Conservation (phyloP, 1,140 invertebrate genomes). For the Cotesia chilonis region DNA sequence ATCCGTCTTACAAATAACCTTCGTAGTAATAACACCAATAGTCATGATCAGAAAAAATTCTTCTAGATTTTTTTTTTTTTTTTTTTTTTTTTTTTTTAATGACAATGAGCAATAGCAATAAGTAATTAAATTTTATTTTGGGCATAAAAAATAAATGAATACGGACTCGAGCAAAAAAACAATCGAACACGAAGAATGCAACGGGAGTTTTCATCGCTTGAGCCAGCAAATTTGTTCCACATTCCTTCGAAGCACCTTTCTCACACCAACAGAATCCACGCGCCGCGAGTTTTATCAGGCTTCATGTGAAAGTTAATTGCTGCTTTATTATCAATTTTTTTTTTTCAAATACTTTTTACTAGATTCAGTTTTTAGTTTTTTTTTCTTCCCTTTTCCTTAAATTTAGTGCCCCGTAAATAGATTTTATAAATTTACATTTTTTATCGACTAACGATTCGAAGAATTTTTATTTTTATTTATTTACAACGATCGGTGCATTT, state of each 20-base stretch:
- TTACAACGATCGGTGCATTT: too few relatives aligned
- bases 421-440: not conserved
- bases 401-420: not conserved
- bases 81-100: too few relatives aligned
- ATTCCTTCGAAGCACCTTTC: slow-evolving; percentile 32
- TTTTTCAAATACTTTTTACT: not conserved
- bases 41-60: too few relatives aligned
- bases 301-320: slow-evolving; percentile 32
- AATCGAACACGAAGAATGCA: slow-evolving; percentile 12
- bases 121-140: not conserved
- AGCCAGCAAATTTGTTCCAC: slow-evolving; percentile 34
- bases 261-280: slow-evolving; percentile 14
- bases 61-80: too few relatives aligned
- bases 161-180: slow-evolving; percentile 1
- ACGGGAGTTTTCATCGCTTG: slow-evolving; percentile 35
- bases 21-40: too few relatives aligned
- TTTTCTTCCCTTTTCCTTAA: not conserved
- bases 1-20: too few relatives aligned
- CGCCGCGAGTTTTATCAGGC: slow-evolving; percentile 24
- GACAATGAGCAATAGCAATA: not conserved
- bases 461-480: too few relatives aligned
- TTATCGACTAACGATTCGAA: slow-evolving; percentile 9
- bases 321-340: not conserved
- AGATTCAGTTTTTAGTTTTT: not conserved
- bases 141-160: slow-evolving; percentile 1